phyloP scores from a whole-genome alignment of 2,888 invertebrate genomes.

The Cynaeus angustus region DNA sequence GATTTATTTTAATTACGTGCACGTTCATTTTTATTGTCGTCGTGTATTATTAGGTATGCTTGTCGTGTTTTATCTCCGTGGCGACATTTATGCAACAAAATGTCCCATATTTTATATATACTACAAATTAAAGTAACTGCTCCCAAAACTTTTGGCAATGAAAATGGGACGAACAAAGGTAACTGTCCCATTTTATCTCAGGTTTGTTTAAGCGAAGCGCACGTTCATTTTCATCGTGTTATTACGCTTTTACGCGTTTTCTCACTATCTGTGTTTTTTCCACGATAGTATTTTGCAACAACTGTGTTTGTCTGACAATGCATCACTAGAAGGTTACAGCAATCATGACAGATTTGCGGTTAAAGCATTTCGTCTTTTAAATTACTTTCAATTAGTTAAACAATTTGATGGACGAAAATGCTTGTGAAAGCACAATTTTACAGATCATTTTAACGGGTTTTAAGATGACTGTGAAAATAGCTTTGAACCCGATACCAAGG shows the following conservation, averaged over 20 bases:
- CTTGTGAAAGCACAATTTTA: too few species aligned
- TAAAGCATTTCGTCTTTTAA: slow-evolving; percentile 4
- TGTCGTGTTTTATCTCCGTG: too few species aligned
- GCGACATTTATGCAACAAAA: too few species aligned
- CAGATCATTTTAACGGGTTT: too few species aligned
- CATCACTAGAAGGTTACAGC: slow-evolving; percentile 19
- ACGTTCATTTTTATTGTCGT: slow-evolving; percentile 16
- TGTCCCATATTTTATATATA: slow-evolving; percentile 4
- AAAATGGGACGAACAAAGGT: too few species aligned
- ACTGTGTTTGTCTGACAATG: slow-evolving; percentile 32
- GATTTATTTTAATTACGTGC: slow-evolving; percentile 9
- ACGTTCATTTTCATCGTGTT: slow-evolving; percentile 14
- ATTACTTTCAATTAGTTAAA: neutral
- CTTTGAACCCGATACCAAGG: too few species aligned
- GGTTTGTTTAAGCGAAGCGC: neutral
- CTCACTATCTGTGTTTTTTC: slow-evolving; percentile 10
- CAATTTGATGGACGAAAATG: too few species aligned
- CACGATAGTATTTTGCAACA: slow-evolving; percentile 25
- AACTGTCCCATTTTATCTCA: neutral
- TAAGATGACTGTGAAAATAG: too few species aligned
- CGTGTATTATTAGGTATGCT: neutral
- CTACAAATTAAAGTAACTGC: slow-evolving; percentile 10
- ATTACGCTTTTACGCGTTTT: slow-evolving; percentile 7
- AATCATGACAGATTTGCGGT: slow-evolving; percentile 21
- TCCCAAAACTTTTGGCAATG: neutral